A percentile compares a stretch with the other conserved stretches of the same genome.
These are phyloP conservation scores for Xestia ashworthii DNA, from an alignment of 2,888 invertebrate species.

Conservation along the genomic window DNA sequence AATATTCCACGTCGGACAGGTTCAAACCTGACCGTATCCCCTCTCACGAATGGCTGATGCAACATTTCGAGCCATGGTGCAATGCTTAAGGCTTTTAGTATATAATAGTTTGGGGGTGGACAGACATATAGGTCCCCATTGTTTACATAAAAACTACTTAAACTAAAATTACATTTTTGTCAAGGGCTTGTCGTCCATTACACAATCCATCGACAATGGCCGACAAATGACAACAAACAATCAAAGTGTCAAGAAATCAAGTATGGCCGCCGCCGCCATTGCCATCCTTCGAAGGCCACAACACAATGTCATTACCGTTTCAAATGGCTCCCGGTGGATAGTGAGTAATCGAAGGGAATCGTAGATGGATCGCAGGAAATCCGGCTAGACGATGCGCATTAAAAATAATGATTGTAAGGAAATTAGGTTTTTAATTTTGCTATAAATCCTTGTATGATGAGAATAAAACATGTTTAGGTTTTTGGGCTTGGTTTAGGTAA, in stretches of 20 bases:
- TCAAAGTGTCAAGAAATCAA: conserved; percentile 44
- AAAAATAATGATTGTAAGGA: conserved; percentile 31
- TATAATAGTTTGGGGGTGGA: too few species aligned
- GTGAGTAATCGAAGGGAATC: conserved; percentile 61
- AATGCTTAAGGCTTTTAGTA: too few species aligned
- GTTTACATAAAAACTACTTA: too few species aligned
- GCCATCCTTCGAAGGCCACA: conserved; percentile 54
- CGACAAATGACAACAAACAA: conserved; percentile 38
- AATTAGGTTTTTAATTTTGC: conserved; percentile 14
- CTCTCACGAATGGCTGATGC: too few species aligned
- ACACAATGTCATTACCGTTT: conserved; percentile 66
- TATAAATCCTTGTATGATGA: conserved; percentile 13
- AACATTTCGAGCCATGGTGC: too few species aligned
- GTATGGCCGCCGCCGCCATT: conserved; percentile 40
- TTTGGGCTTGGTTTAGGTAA: neutral
- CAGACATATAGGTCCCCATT: too few species aligned
- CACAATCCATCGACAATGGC: conserved; percentile 30
- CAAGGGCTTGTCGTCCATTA: too few species aligned
- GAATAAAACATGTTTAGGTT: neutral
- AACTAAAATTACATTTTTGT: too few species aligned
- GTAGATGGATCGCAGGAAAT: conserved; percentile 57
- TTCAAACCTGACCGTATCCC: too few species aligned
- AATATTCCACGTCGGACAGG: too few species aligned
- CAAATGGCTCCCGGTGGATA: conserved; percentile 50
- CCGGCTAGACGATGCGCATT: conserved; percentile 51